Percentiles rank a stretch among this genome's conserved stretches.
Conservation (phyloP, 1,140 invertebrate genomes). For the Andricus grossulariae region DNA sequence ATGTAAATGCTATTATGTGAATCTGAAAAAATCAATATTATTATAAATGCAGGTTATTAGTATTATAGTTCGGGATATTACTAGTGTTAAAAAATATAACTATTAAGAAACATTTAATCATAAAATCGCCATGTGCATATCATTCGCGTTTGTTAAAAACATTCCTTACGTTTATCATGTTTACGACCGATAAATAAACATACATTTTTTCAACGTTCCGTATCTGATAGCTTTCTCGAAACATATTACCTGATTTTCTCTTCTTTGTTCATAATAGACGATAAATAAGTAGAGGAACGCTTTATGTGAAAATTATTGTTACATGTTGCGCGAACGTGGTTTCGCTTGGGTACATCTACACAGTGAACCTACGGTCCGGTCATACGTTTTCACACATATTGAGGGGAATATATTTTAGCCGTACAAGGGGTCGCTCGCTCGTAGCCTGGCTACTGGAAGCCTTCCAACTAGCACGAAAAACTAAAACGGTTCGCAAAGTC, state of each 20-base stretch:
- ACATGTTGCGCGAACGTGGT: conserved; percentile 22
- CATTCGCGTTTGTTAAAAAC: too few species aligned
- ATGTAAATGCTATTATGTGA: too few species aligned
- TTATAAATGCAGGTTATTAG: too few species aligned
- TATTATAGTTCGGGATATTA: too few species aligned
- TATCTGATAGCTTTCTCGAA: background rate
- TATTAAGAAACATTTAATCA: too few species aligned
- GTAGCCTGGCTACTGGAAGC: conserved; percentile 58
- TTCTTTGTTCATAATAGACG: conserved; percentile 17
- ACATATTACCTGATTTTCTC: background rate
- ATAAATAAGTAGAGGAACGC: conserved; percentile 19
- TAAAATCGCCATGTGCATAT: too few species aligned
- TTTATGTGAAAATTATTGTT: conserved; percentile 22
- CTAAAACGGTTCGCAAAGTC: conserved; percentile 67
- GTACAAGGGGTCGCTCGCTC: conserved; percentile 37
- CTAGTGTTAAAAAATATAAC: too few species aligned
- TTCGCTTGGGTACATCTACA: conserved; percentile 21
- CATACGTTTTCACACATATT: conserved; percentile 65
- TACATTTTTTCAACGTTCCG: too few species aligned
- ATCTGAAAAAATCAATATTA: too few species aligned
- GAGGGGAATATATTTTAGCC: conserved; percentile 62
- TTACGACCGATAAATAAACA: too few species aligned
- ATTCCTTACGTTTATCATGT: too few species aligned
- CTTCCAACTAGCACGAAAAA: conserved; percentile 68
- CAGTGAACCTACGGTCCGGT: conserved; percentile 45